Evolutionary conservation across 2,888 invertebrate species (phyloP).

Genomic region (Creontiades dilutus): DNA sequence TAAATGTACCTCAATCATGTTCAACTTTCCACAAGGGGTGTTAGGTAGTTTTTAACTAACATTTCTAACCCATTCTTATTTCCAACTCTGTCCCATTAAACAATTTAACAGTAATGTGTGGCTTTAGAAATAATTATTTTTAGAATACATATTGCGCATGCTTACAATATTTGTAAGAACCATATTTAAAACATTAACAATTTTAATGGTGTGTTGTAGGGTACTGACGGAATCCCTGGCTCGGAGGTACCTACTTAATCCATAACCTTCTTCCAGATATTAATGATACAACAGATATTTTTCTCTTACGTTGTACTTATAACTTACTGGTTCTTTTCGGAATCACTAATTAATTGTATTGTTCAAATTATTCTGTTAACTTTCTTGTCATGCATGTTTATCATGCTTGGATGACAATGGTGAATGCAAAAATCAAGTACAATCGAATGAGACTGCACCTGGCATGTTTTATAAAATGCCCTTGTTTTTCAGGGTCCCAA

Average conservation of each 20-base stretch:
- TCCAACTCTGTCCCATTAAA: background rate
- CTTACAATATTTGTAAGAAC: background rate
- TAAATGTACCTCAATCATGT: background rate
- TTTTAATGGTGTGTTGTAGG: conserved; percentile 81
- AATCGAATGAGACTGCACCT: conserved; percentile 65
- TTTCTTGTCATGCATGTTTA: conserved; percentile 44
- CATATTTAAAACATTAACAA: conserved; percentile 50
- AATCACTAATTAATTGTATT: background rate
- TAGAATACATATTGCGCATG: background rate
- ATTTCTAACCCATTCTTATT: background rate
- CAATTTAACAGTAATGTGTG: background rate
- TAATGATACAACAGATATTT: background rate
- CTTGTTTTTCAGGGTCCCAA: conserved; percentile 87
- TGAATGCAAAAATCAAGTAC: conserved; percentile 64
- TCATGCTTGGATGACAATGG: conserved; percentile 49
- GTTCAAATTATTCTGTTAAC: conserved; percentile 3
- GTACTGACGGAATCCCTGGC: conserved; percentile 95
- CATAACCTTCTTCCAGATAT: conserved; percentile 50
- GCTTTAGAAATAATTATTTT: background rate
- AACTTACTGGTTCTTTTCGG: background rate
- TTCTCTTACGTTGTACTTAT: background rate
- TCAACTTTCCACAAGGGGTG: conserved; percentile 4
- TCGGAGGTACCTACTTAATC: conserved; percentile 84
- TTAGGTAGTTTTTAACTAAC: background rate
- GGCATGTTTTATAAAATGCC: conserved; percentile 59